phyloP scores from a whole-genome alignment of 2,113 vertebrate genomes.

The Sander vitreus region DNA sequence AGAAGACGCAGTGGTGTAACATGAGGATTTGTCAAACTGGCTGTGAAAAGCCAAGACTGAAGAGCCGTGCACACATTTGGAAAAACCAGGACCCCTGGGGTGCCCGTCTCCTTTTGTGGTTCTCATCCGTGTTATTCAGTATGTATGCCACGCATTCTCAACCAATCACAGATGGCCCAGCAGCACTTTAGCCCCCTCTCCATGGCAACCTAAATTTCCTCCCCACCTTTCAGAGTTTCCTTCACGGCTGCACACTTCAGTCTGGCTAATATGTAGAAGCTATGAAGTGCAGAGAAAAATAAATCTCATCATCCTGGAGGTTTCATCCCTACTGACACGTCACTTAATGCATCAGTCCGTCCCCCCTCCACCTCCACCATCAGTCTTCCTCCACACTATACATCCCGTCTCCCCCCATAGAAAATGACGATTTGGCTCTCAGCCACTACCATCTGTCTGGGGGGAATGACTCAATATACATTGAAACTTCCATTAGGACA shows the following conservation, averaged over 20 bases:
- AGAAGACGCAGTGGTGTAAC: background rate
- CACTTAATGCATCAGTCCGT: background rate
- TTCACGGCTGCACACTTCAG: conserved; percentile 5
- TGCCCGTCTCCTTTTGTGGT: conserved; percentile 36
- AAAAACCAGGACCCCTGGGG: conserved; percentile 36
- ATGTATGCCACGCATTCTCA: conserved; percentile 49
- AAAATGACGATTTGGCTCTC: conserved; percentile 38
- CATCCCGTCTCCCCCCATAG: background rate
- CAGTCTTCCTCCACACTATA: conserved; percentile 6
- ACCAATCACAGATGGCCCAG: conserved; percentile 45
- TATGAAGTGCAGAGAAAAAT: conserved; percentile 8
- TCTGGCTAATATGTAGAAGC: conserved; percentile 33
- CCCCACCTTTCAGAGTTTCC: conserved; percentile 30
- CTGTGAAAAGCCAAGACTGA: conserved; percentile 18
- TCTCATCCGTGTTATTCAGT: conserved; percentile 40
- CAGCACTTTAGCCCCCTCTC: conserved; percentile 54
- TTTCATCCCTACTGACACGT: background rate
- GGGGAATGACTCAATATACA: conserved; percentile 13
- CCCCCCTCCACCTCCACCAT: background rate
- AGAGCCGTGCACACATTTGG: background rate
- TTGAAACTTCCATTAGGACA: background rate
- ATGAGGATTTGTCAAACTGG: background rate
- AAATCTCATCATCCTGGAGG: conserved; percentile 18
- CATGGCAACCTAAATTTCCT: conserved; percentile 66
- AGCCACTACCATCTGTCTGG: conserved; percentile 40